A percentile compares a stretch with the other conserved stretches of the same genome.
Conservation (phyloP, 2,888 invertebrate species). For the Itoplectis maculator region DNA sequence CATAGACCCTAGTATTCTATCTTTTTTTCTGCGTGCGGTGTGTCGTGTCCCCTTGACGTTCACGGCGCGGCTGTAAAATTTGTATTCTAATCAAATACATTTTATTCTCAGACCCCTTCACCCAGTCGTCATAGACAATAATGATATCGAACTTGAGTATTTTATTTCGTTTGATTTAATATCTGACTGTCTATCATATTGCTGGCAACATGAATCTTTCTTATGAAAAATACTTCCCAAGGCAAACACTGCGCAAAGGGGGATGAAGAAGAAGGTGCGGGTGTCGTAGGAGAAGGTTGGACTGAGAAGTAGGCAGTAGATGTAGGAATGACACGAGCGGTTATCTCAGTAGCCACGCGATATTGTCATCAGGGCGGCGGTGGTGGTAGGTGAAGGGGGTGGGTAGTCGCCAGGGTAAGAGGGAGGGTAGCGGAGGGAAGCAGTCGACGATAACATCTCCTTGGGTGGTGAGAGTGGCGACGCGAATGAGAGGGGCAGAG, state of each 20-base stretch:
- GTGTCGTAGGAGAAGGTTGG: conserved; percentile 47
- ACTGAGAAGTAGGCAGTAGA: conserved; percentile 81
- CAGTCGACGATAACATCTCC: conserved; percentile 69
- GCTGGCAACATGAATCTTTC: conserved; percentile 8
- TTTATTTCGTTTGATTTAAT: not conserved
- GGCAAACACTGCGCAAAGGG: not conserved
- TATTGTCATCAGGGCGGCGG: conserved; percentile 83
- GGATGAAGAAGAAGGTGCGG: conserved; percentile 29
- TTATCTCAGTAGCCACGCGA: conserved; percentile 84
- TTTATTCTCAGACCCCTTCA: conserved; percentile 1
- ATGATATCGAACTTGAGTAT: no score
- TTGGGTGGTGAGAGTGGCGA: conserved; percentile 58
- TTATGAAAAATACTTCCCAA: not conserved
- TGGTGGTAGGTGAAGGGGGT: conserved; percentile 46
- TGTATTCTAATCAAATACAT: not conserved
- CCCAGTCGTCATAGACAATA: no score
- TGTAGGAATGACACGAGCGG: conserved; percentile 84
- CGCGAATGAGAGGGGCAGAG: conserved; percentile 52
- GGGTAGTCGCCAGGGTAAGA: conserved; percentile 71
- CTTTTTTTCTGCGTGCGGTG: conserved; percentile 54
- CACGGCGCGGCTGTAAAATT: not conserved
- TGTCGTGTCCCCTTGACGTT: conserved; percentile 60
- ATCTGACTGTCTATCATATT: not conserved
- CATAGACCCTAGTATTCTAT: conserved; percentile 28
- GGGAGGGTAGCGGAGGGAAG: conserved; percentile 66